Conservation (phyloP, 2,797 vertebrate species). For the Artibeus lituratus region DNA sequence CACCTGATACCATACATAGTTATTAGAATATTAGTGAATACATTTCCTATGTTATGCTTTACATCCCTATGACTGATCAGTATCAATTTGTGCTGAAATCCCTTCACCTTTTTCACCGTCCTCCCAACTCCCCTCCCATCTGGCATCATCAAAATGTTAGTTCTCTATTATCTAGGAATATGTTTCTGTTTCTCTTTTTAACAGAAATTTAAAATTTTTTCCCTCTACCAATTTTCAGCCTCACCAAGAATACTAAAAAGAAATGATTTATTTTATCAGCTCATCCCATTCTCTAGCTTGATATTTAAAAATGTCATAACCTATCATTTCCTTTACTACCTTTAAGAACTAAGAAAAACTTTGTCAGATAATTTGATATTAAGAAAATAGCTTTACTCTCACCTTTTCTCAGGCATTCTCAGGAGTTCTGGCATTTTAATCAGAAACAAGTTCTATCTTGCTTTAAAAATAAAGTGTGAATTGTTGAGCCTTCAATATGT, state of each 20-base stretch:
- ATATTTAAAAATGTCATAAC: neutral
- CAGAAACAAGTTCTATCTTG: slow-evolving; percentile 69
- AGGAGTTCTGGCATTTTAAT: slow-evolving; percentile 69
- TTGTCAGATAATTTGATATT: slow-evolving; percentile 66
- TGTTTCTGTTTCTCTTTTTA: neutral
- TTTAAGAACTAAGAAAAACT: slow-evolving; percentile 50
- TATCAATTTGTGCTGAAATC: neutral
- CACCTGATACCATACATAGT: neutral
- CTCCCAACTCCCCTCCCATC: neutral
- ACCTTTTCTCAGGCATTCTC: slow-evolving; percentile 68
- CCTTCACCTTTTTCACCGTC: neutral
- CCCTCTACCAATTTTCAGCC: neutral
- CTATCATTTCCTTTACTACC: slow-evolving; percentile 42
- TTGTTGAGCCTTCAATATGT: slow-evolving; percentile 54
- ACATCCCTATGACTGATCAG: neutral
- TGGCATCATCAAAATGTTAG: neutral
- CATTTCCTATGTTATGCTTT: neutral
- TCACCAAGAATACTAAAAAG: neutral
- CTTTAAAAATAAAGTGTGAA: slow-evolving; percentile 71
- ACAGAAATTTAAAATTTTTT: neutral
- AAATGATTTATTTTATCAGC: slow-evolving; percentile 18
- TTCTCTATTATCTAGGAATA: neutral
- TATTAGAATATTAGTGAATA: neutral
- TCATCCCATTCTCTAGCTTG: neutral
- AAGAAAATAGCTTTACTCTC: slow-evolving; percentile 71